phyloP scores from a whole-genome alignment of 2,888 invertebrate species.

The Nephrotoma appendiculata region DNA sequence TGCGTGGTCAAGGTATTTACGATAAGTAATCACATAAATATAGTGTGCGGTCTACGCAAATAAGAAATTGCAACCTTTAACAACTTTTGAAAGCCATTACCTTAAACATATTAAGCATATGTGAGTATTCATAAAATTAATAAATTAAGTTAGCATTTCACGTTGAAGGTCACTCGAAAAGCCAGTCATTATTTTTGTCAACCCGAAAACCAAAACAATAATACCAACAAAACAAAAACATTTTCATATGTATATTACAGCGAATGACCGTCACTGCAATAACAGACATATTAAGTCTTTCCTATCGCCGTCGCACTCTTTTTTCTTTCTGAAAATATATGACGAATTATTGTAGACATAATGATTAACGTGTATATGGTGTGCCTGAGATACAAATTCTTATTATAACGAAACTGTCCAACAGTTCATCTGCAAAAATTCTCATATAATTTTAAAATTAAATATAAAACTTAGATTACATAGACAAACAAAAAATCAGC shows the following conservation, averaged over 20 bases:
- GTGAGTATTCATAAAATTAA: too few species aligned
- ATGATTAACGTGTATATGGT: too few species aligned
- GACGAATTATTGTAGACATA: too few species aligned
- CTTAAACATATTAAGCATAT: too few species aligned
- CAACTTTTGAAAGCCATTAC: too few species aligned
- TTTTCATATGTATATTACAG: not conserved
- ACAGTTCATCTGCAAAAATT: too few species aligned
- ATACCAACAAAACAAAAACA: not conserved
- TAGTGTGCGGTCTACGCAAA: not conserved
- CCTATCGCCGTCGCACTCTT: not conserved
- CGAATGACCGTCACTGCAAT: not conserved
- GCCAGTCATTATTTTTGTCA: not conserved
- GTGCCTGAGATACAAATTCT: not conserved
- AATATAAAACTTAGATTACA: too few species aligned
- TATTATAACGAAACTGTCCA: too few species aligned
- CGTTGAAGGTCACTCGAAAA: not conserved
- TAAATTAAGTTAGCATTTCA: not conserved
- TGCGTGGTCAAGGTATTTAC: not conserved
- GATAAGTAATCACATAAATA: not conserved
- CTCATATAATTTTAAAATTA: too few species aligned
- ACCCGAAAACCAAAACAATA: not conserved
- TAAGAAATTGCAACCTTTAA: not conserved
- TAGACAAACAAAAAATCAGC: too few species aligned
- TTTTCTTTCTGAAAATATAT: not conserved
- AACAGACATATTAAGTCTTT: not conserved